Percentiles rank a stretch among this genome's conserved stretches.
phyloP scores from a whole-genome alignment of 2,888 invertebrate genomes.

The Zaprionus lineosus region DNA sequence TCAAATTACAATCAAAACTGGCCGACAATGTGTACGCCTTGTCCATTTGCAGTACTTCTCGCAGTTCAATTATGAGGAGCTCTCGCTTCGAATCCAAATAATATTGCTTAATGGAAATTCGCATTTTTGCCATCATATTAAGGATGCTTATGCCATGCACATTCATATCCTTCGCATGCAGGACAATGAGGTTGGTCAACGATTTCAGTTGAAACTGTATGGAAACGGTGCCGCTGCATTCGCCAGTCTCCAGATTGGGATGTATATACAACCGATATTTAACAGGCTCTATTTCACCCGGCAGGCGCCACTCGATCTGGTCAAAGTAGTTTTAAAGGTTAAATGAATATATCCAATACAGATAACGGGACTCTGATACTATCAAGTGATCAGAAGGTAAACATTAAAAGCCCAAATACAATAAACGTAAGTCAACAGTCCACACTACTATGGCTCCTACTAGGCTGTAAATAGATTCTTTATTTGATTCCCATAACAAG shows the following conservation, averaged over 20 bases:
- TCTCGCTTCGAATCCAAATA: conserved; percentile 80
- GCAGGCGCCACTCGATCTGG: conserved; percentile 77
- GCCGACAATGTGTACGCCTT: conserved; percentile 84
- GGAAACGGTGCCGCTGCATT: conserved; percentile 72
- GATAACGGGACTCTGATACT: conserved; percentile 12
- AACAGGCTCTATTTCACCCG: conserved; percentile 64
- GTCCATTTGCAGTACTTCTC: conserved; percentile 75
- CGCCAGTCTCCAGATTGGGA: conserved; percentile 65
- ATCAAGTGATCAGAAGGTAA: conserved; percentile 18
- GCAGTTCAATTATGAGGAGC: conserved; percentile 82
- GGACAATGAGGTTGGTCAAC: conserved; percentile 73
- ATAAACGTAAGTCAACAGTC: too few species aligned
- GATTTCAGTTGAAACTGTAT: conserved; percentile 70
- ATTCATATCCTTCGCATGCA: conserved; percentile 72
- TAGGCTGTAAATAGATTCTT: too few species aligned
- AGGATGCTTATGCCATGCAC: conserved; percentile 73
- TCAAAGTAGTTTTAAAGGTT: conserved; percentile 37
- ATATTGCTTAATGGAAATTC: conserved; percentile 68
- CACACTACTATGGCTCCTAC: too few species aligned
- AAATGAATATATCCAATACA: conserved; percentile 36
- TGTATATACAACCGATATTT: conserved; percentile 71
- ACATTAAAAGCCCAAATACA: conserved; percentile 17
- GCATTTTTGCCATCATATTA: conserved; percentile 78
- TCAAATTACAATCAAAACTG: conserved; percentile 86
- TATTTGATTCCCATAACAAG: too few species aligned